Evolutionary conservation across 2,113 vertebrate genomes (phyloP).

Genomic region (Salvelinus sp.): DNA sequence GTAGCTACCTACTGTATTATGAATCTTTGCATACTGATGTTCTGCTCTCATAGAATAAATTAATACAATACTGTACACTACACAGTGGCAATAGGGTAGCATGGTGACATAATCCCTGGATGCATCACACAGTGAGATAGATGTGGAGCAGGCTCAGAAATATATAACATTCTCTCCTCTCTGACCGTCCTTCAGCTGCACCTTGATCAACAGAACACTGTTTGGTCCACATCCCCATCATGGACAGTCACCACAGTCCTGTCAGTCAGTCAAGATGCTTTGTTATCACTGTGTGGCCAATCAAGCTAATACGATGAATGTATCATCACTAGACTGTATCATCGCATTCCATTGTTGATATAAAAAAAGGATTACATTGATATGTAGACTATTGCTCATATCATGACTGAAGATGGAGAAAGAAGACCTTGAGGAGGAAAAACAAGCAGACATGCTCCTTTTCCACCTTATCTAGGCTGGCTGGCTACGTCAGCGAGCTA

Average conservation of each 20-base stretch:
- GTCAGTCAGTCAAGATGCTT: too few species aligned
- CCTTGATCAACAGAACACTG: neutral
- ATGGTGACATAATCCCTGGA: slow-evolving; percentile 45
- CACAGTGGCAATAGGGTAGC: slow-evolving; percentile 5
- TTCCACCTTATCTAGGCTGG: slow-evolving; percentile 10
- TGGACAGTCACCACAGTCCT: too few species aligned
- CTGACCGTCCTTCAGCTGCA: neutral
- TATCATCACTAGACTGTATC: too few species aligned
- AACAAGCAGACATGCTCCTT: slow-evolving; percentile 26
- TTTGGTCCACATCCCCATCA: neutral
- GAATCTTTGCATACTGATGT: too few species aligned
- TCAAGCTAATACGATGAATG: too few species aligned
- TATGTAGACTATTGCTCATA: neutral
- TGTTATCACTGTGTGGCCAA: too few species aligned
- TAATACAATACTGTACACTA: neutral
- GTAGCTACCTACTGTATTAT: too few species aligned
- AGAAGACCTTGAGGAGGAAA: slow-evolving; percentile 12
- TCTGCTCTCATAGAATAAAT: too few species aligned
- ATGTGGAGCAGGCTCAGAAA: neutral
- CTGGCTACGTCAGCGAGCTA: slow-evolving; percentile 53
- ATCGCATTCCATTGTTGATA: too few species aligned
- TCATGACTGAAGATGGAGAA: neutral
- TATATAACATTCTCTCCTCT: neutral
- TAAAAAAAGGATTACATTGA: neutral
- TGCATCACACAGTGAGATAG: neutral